Evolutionary conservation across 2,888 invertebrate genomes (phyloP).

Genomic region (Plebejus melissa): DNA sequence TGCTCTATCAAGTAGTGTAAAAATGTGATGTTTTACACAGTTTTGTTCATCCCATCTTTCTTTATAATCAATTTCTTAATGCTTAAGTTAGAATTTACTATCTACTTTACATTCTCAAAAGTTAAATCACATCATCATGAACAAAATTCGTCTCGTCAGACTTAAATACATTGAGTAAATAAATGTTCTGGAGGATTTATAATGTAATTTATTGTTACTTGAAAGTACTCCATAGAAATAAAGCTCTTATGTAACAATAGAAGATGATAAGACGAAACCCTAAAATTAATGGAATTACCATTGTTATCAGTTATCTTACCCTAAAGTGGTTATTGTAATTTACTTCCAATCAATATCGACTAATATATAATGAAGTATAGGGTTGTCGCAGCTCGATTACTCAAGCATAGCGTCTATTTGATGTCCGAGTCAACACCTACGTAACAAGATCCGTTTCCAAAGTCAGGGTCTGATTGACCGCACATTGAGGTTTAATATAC

Average conservation of each 20-base stretch:
- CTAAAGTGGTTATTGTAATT: conserved; percentile 13
- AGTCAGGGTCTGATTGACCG: conserved; percentile 56
- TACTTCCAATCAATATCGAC: conserved; percentile 15
- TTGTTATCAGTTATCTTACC: neutral
- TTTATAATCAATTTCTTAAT: too few relatives aligned
- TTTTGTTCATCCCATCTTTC: too few relatives aligned
- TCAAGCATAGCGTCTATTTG: conserved; percentile 57
- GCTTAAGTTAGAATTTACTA: too few relatives aligned
- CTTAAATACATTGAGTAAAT: neutral
- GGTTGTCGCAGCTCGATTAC: conserved; percentile 57
- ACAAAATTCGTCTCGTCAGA: neutral
- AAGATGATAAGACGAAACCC: neutral
- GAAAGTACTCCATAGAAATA: neutral
- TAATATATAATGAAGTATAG: conserved; percentile 47
- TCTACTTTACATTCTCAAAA: too few relatives aligned
- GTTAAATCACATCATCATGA: neutral
- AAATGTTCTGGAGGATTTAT: neutral
- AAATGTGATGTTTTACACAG: neutral
- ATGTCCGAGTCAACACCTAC: conserved; percentile 62
- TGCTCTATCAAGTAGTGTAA: neutral
- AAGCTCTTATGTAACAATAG: conserved; percentile 1
- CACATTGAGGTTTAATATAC: conserved; percentile 50
- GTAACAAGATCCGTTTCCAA: conserved; percentile 63
- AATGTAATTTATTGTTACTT: neutral
- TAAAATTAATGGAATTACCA: neutral